Conservation (phyloP, 2,888 invertebrate species). For the Maniola hyperantus region DNA sequence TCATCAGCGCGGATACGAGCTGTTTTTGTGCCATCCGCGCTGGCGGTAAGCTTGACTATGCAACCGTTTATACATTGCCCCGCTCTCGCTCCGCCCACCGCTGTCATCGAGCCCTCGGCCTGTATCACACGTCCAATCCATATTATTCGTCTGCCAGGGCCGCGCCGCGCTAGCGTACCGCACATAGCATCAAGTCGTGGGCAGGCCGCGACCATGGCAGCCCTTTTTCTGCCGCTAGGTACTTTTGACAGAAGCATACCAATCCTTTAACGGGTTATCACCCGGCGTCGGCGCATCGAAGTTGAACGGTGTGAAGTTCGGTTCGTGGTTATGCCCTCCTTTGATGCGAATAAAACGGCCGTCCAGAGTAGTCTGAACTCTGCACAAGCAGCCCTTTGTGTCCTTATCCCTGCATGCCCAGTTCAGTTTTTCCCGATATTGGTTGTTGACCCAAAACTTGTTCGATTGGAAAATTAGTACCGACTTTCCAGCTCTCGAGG, state of each 20-base stretch:
- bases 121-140: too few species aligned
- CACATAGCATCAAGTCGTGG: neutral
- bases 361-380: constrained; percentile 76
- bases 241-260: constrained; percentile 43
- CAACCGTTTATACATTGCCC: too few species aligned
- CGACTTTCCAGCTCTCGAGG: constrained; percentile 75
- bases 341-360: constrained; percentile 71
- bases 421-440: constrained; percentile 72
- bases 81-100: too few species aligned
- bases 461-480: constrained; percentile 72
- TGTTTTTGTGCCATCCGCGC: too few species aligned
- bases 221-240: constrained; percentile 25
- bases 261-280: constrained; percentile 49
- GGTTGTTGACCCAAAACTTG: constrained; percentile 79
- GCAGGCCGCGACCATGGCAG: neutral
- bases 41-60: too few species aligned
- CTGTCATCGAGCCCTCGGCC: too few species aligned
- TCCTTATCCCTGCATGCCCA: constrained; percentile 79
- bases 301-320: constrained; percentile 72
- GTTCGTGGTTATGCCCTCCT: constrained; percentile 67
- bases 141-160: neutral
- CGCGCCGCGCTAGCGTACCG: neutral
- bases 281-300: constrained; percentile 55
- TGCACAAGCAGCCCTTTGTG: constrained; percentile 66
- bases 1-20: too few species aligned